A percentile compares a stretch with the other conserved stretches of the same genome.
Conservation (phyloP, 2,888 invertebrate species). For the Ptilodon capucinus region DNA sequence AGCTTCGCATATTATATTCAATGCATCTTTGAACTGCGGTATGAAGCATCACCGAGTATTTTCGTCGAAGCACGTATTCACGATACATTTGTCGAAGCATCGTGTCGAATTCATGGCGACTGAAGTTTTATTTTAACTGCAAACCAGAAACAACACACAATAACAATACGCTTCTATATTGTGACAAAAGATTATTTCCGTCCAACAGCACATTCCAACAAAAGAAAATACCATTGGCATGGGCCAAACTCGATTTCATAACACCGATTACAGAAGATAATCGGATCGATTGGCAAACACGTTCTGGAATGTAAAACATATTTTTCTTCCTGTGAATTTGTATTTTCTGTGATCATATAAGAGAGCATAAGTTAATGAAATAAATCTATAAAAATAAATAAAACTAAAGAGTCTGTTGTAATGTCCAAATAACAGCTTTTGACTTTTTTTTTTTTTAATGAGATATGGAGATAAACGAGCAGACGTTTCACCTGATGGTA, state of each 20-base stretch:
- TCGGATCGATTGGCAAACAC: slow-evolving; percentile 12
- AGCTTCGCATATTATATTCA: slow-evolving; percentile 9
- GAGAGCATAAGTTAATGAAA: slow-evolving; percentile 12
- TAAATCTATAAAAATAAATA: too few species aligned
- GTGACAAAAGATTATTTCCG: slow-evolving; percentile 17
- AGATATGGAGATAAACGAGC: too few species aligned
- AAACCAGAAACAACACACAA: slow-evolving; percentile 18
- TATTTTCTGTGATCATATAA: not conserved
- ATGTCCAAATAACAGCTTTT: too few species aligned
- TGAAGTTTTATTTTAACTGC: slow-evolving; percentile 29
- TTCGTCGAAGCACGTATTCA: slow-evolving; percentile 16
- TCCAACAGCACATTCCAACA: slow-evolving; percentile 2
- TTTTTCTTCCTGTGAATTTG: not conserved
- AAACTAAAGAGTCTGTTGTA: too few species aligned
- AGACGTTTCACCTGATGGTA: too few species aligned
- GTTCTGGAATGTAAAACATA: slow-evolving; percentile 10
- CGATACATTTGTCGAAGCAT: slow-evolving; percentile 25
- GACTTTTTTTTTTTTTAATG: too few species aligned
- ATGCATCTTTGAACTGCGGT: slow-evolving; percentile 9
- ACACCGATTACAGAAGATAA: slow-evolving; percentile 13
- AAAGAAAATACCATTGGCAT: slow-evolving; percentile 9
- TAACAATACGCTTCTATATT: too few species aligned
- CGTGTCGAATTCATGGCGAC: slow-evolving; percentile 28
- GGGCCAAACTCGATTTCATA: slow-evolving; percentile 6
- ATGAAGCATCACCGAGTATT: slow-evolving; percentile 25